A percentile compares a stretch with the other conserved stretches of the same genome.
phyloP scores from a whole-genome alignment of 2,888 invertebrate genomes.

The Alcis repandata region DNA sequence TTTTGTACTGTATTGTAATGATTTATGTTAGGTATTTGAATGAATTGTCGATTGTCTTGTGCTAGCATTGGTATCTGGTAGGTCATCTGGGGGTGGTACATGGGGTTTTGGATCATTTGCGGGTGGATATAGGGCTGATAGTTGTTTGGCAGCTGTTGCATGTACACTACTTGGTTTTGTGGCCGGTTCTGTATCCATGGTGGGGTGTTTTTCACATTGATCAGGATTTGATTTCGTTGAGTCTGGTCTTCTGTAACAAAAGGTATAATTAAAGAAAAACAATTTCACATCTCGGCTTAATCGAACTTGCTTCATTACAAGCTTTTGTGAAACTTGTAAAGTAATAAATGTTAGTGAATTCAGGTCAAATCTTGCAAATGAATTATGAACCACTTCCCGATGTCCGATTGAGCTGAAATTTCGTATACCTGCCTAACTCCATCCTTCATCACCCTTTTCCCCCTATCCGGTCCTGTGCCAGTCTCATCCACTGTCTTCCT shows the following conservation, averaged over 20 bases:
- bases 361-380: too few relatives aligned
- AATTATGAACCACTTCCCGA: too few relatives aligned
- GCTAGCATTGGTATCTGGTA: conserved; percentile 70
- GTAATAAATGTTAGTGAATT: too few relatives aligned
- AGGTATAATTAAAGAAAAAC: conserved; percentile 10
- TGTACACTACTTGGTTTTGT: conserved; percentile 74
- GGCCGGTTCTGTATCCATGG: conserved; percentile 78
- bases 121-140: conserved; percentile 66
- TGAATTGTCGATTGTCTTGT: conserved; percentile 56
- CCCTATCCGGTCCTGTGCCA: too few relatives aligned
- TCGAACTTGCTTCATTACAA: too few relatives aligned
- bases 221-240: conserved; percentile 69
- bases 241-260: conserved; percentile 72
- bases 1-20: conserved; percentile 48
- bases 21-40: conserved; percentile 55
- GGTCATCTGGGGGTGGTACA: conserved; percentile 69
- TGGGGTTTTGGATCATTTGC: conserved; percentile 70
- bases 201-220: conserved; percentile 78
- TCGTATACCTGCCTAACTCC: too few relatives aligned
- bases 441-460: too few relatives aligned
- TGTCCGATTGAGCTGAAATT: too few relatives aligned
- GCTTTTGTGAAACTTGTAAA: too few relatives aligned
- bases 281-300: too few relatives aligned
- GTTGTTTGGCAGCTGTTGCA: conserved; percentile 72
- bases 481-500: too few relatives aligned